These are phyloP conservation scores for Meloidogyne chitwoodi DNA, from an alignment of 1,140 invertebrate species.

Conservation along the genomic window DNA sequence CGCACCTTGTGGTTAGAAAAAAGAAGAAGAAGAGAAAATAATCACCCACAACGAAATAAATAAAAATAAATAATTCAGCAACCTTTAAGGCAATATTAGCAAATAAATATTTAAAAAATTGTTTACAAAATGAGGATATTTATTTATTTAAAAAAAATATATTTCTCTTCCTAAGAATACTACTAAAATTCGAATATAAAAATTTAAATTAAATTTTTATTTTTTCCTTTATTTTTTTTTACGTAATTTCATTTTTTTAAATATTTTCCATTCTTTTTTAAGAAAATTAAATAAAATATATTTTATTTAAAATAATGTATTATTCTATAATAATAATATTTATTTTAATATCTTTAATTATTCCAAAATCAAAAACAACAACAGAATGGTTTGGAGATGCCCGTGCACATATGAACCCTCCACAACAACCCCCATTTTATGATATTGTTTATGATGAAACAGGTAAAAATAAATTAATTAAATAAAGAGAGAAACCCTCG, in stretches of 20 bases:
- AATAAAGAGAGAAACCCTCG: not conserved
- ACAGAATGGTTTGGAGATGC: slow-evolving; percentile 60
- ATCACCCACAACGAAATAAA: not conserved
- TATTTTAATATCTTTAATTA: not conserved
- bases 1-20: not conserved
- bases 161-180: too few relatives aligned
- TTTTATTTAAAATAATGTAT: not conserved
- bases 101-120: too few relatives aligned
- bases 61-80: not conserved
- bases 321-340: too few relatives aligned
- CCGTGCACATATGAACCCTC: slow-evolving; percentile 55
- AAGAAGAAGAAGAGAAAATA: not conserved
- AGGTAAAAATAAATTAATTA: slow-evolving; percentile 25
- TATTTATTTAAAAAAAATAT: too few relatives aligned
- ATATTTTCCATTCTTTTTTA: too few relatives aligned
- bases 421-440: slow-evolving; percentile 49
- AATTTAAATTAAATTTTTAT: too few relatives aligned
- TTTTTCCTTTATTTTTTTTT: too few relatives aligned
- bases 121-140: too few relatives aligned
- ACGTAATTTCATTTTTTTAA: too few relatives aligned
- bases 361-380: slow-evolving; percentile 33
- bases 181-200: too few relatives aligned
- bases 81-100: too few relatives aligned
- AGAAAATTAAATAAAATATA: too few relatives aligned
- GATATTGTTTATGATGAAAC: slow-evolving; percentile 58